Evolutionary conservation across 2,797 vertebrate genomes (phyloP), one percentile per base, ranked within the genome.

Genomic region (Coregonus sp.): DNA sequence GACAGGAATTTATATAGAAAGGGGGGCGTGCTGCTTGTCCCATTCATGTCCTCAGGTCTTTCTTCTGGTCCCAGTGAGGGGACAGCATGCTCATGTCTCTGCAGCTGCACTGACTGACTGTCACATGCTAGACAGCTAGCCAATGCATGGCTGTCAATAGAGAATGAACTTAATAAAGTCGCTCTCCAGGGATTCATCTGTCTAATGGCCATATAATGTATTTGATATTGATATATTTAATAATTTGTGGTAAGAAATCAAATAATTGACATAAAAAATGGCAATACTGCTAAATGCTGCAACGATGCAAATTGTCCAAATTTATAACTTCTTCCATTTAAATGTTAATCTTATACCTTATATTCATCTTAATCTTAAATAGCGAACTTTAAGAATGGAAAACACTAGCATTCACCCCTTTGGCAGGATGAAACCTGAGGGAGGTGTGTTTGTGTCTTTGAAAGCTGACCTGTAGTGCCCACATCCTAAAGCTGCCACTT

Each of bases 101-200:
- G 88, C 90, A 88, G 86, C 90, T 90, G 87, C 83, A 83, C 70
- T 18, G 56, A n/a, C 56, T 2, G 56, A 59, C 56, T 63, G 84
- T 81, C 86, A 84, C 69, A 5, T 73, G 79, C 80, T 69, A 67
- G 85, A 85, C 35, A 63, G 47, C 16, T 5, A 59, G n/a, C 82
- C 70, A 81, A 81, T 77, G 85, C 86, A 82, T 86, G 85, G 87
- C 70, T 72, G 70, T 89, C 89, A 87, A 85, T 84, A 84, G 82
- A 85, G 91, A 84, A 85, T 67, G 83, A 87, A 92, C 90, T 92
- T 93, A 91, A 93, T 93, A 90, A 93, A 91, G 87, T 74, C 47
- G 56, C 25, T 72, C 92, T 83, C 89, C 25, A 31, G 92, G 89
- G 91, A 89, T 90, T 93, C 89, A 93, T 93, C 92, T 89, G 82